Base-by-base conservation (phyloP, 2,113 vertebrate genomes). In the Myotis yumanensis region DNA sequence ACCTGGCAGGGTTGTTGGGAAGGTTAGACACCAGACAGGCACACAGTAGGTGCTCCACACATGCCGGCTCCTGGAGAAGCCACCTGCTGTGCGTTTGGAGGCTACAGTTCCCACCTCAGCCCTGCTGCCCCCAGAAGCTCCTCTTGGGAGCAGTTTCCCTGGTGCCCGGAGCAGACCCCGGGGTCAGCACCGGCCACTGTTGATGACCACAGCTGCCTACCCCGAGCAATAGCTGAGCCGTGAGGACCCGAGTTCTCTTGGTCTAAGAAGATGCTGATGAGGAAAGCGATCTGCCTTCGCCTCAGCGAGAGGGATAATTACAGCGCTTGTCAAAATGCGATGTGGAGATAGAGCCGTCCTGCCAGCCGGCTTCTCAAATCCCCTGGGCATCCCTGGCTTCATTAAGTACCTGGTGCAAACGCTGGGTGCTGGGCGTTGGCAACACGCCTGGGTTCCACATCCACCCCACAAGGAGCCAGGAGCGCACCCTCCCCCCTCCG, bases 351-450 rank as follows among this genome's bases (percentile, higher is more conserved):
- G 97, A 97, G 94, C 96, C 96, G 89, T 96, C 92, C 96, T 91
- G 91, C 96, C 97, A 97, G 90, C 89, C 90, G 18, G 97, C 82
- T 91, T 86, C 95, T 93, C 89, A 84, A 97, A 85, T 96, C 97
- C 94, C 96, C 93, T 30, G 92, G 97, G 97, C 97, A 91, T 71
- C 11, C 97, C 94, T 97, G 96, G 66, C 96, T 97, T 98, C 98
- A 98, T 98, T 98, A 98, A 98, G 98, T 96, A 97, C 86, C 96
- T 97, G 97, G 95, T 97, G 96, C 87, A 95, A 96, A 86, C 0
- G 43, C 91, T 52, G 14, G 14, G 95, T 0, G 7, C 86, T 35
- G 86, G 90, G 90, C 85, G 85, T 93, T 0, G 5, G 93, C 75
- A 86, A 62, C 79, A 81, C 0, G 75, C 76, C 86, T 91, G 80